These are phyloP conservation scores for Lithobates sylvaticus DNA, from an alignment of 2,797 vertebrate species.

Conservation along the genomic window DNA sequence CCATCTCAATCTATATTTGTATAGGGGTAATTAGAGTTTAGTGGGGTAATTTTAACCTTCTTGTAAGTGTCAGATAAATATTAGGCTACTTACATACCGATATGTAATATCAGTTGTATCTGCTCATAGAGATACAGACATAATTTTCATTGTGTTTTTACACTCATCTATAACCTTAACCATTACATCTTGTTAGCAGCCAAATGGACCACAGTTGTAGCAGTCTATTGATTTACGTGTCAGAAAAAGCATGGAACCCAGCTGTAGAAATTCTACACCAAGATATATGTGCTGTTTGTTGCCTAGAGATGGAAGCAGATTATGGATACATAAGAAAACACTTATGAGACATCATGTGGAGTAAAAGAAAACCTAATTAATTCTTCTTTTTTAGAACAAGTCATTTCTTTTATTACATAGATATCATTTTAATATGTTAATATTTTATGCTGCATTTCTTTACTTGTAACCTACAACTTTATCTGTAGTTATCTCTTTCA, in stretches of 20 bases:
- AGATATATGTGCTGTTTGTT: background rate
- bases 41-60: too few relatives aligned
- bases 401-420: background rate
- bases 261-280: background rate
- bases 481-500: background rate
- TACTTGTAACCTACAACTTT: background rate
- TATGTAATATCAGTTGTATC: too few relatives aligned
- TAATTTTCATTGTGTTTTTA: too few relatives aligned
- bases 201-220: background rate
- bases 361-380: slow-evolving; percentile 8
- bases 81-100: too few relatives aligned
- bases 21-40: too few relatives aligned
- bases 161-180: background rate
- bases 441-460: background rate
- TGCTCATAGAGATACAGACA: too few relatives aligned
- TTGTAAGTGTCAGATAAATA: too few relatives aligned
- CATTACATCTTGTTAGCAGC: background rate
- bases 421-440: background rate
- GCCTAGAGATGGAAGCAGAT: slow-evolving; percentile 12
- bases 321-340: slow-evolving; percentile 1
- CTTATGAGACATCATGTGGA: background rate
- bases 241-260: background rate
- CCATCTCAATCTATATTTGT: too few relatives aligned
- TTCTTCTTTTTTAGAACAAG: background rate
- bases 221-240: background rate